A percentile compares a stretch with the other conserved stretches of the same genome.
phyloP scores from a whole-genome alignment of 2,888 invertebrate genomes.

The Dioctria linearis region DNA sequence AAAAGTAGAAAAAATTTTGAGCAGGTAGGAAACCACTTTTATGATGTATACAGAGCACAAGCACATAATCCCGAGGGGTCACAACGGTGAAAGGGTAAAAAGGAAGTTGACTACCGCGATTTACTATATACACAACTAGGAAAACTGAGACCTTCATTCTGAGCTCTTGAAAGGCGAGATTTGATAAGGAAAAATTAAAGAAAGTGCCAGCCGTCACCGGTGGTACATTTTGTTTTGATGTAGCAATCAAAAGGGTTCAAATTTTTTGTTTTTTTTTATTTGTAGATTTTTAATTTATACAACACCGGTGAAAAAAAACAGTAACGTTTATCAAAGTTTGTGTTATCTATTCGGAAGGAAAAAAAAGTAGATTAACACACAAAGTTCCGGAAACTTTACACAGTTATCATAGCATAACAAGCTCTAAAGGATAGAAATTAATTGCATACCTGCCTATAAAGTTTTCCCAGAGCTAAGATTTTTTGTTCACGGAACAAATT shows the following conservation, averaged over 20 bases:
- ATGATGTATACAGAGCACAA: background rate
- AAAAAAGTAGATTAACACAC: no score
- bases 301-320: no score
- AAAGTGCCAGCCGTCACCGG: conserved; percentile 13
- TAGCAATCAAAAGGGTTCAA: background rate
- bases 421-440: no score
- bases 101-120: background rate
- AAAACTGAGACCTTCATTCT: no score
- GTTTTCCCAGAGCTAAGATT: no score
- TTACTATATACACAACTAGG: background rate
- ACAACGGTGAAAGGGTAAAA: conserved; percentile 17
- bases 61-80: background rate
- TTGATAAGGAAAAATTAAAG: conserved; percentile 28
- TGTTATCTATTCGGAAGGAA: no score
- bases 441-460: no score
- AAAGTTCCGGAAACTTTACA: no score
- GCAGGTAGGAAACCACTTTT: conserved; percentile 34
- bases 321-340: no score
- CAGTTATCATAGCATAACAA: no score
- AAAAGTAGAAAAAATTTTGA: conserved; percentile 5
- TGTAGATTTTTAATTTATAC: background rate
- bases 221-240: conserved; percentile 1
- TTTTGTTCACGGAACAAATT: no score
- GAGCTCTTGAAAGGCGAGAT: background rate
- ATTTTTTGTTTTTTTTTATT: background rate